Percentiles rank a stretch among this genome's conserved stretches.
Evolutionary conservation across 2,888 invertebrate species (phyloP).

Genomic region (Microctonus brassicae): DNA sequence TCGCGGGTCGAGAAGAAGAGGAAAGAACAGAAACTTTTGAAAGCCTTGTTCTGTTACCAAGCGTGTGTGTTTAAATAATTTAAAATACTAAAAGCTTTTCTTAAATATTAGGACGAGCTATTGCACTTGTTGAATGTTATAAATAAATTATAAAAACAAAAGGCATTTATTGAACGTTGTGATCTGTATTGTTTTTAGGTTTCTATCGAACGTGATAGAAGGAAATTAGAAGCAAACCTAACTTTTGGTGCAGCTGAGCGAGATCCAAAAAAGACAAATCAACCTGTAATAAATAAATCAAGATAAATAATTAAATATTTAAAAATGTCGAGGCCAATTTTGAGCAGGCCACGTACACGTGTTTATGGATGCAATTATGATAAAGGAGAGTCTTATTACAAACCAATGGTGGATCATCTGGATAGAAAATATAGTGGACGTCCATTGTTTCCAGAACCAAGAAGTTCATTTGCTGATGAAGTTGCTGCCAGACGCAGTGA

Average conservation of each 20-base stretch:
- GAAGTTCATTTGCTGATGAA: conserved; percentile 72
- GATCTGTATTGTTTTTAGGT: not conserved
- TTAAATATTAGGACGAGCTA: not conserved
- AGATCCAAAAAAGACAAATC: not conserved
- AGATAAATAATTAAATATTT: conserved; percentile 27
- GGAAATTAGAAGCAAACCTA: conserved; percentile 25
- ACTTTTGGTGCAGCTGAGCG: not conserved
- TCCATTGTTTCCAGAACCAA: conserved; percentile 67
- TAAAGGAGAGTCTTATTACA: conserved; percentile 87
- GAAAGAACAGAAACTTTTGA: not conserved
- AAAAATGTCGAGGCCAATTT: conserved; percentile 68
- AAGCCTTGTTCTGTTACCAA: conserved; percentile 38
- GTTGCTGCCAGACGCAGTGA: conserved; percentile 72
- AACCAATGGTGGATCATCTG: conserved; percentile 80
- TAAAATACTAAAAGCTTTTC: too few species aligned
- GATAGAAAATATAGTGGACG: conserved; percentile 79
- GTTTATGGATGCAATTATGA: conserved; percentile 90
- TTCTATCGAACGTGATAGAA: not conserved
- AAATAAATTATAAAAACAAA: too few species aligned
- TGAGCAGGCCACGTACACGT: conserved; percentile 80
- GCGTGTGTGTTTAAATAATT: not conserved
- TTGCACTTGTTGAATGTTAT: not conserved
- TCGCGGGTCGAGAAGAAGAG: conserved; percentile 48
- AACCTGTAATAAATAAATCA: not conserved
- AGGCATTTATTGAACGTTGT: too few species aligned